phyloP scores from a whole-genome alignment of 2,113 vertebrate genomes.

The Formicarius rufipectus region DNA sequence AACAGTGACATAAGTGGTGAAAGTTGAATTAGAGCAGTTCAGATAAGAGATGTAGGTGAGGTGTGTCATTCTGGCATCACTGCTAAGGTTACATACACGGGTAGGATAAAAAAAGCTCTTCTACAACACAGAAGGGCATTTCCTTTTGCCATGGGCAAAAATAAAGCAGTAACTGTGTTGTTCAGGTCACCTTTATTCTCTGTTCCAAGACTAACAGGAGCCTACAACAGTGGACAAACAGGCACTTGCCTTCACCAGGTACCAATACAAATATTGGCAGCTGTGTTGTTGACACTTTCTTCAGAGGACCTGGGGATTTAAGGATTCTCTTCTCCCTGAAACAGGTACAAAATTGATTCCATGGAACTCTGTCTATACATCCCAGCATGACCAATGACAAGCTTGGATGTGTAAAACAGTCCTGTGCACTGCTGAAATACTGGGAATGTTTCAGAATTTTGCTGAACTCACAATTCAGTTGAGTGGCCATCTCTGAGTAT shows the following conservation, averaged over 20 bases:
- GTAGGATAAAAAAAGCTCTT: not conserved
- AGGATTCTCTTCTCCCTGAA: not conserved
- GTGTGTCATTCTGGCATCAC: not conserved
- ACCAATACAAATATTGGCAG: not conserved
- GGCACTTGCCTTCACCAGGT: not conserved
- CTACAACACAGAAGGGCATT: not conserved
- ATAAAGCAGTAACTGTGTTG: not conserved
- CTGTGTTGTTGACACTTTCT: not conserved
- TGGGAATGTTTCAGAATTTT: not conserved
- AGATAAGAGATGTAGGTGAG: not conserved
- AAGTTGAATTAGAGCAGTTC: not conserved
- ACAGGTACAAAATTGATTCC: not conserved
- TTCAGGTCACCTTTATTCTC: not conserved
- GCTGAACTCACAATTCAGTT: not conserved
- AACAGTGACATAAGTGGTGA: not conserved
- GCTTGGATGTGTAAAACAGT: not conserved
- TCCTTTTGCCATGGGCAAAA: not conserved
- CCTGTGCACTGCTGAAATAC: not conserved
- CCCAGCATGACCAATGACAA: rapidly evolving
- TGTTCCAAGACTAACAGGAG: not conserved
- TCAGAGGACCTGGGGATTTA: not conserved
- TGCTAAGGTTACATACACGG: not conserved
- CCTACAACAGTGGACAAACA: not conserved
- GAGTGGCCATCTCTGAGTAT: not conserved
- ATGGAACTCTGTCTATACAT: not conserved